phyloP scores from a whole-genome alignment of 2,888 invertebrate species.

The Leptopilina syphax region DNA sequence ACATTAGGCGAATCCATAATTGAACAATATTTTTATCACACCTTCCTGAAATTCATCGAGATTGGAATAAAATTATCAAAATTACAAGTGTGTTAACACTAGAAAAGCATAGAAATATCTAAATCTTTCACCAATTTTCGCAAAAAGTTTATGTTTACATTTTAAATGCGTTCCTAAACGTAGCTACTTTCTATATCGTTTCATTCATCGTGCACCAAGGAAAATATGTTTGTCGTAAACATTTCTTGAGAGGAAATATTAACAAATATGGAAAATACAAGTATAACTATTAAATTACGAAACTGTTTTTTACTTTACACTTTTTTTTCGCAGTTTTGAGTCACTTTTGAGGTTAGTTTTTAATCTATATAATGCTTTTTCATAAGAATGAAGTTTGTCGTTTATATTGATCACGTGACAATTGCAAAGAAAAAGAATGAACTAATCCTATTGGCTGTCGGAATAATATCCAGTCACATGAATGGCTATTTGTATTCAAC shows the following conservation, averaged over 20 bases:
- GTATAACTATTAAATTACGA: background rate
- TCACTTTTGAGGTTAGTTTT: background rate
- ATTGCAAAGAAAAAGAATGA: background rate
- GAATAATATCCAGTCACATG: background rate
- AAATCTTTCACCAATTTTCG: background rate
- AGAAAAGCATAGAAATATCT: background rate
- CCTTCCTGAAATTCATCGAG: background rate
- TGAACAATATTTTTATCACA: background rate
- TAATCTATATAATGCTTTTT: background rate
- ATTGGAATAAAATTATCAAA: background rate
- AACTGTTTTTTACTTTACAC: constrained; percentile 7
- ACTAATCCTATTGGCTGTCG: background rate
- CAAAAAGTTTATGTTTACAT: background rate
- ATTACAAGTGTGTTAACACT: background rate
- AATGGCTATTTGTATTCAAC: background rate
- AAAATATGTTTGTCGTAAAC: background rate
- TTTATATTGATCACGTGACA: constrained; percentile 15
- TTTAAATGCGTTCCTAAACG: background rate
- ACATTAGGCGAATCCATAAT: constrained; percentile 60
- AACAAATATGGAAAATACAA: background rate
- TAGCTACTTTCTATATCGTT: background rate
- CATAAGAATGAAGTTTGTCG: background rate
- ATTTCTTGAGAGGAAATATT: background rate
- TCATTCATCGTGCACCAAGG: background rate
- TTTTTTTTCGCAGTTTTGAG: background rate